phyloP scores from a whole-genome alignment of 1,140 invertebrate genomes.

The Ceratitis capitata region DNA sequence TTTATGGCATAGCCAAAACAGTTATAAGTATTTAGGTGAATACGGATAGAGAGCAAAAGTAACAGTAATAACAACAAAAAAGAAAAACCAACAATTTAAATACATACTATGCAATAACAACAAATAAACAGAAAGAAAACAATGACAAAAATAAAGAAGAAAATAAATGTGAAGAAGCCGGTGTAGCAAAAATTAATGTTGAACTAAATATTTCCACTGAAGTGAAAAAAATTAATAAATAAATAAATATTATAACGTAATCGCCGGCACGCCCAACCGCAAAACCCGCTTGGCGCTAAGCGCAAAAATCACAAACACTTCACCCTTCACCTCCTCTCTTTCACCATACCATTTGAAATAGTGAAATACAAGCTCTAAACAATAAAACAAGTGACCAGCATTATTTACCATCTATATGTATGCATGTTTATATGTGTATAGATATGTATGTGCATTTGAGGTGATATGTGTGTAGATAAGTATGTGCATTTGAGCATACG shows the following conservation, averaged over 20 bases:
- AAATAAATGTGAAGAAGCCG: neutral
- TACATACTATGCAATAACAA: neutral
- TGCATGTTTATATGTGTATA: too few relatives aligned
- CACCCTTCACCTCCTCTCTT: neutral
- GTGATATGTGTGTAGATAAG: too few relatives aligned
- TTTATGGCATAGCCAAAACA: neutral
- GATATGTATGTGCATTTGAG: too few relatives aligned
- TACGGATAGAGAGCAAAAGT: neutral
- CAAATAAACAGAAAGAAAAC: neutral
- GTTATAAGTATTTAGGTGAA: neutral
- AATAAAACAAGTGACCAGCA: too few relatives aligned
- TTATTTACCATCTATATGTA: neutral
- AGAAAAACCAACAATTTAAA: neutral
- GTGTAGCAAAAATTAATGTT: neutral
- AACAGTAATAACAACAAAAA: neutral
- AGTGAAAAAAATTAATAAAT: neutral
- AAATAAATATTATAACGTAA: neutral
- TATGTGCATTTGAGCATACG: too few relatives aligned
- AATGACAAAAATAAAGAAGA: neutral
- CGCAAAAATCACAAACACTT: neutral
- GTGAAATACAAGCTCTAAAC: neutral
- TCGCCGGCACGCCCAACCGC: conserved; percentile 4
- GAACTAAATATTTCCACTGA: neutral
- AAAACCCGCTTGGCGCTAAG: neutral
- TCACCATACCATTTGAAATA: neutral